Percentiles rank a stretch among this genome's conserved stretches.
These are phyloP conservation scores for Nibea coibor DNA, from an alignment of 2,113 vertebrate genomes.

Conservation along the genomic window DNA sequence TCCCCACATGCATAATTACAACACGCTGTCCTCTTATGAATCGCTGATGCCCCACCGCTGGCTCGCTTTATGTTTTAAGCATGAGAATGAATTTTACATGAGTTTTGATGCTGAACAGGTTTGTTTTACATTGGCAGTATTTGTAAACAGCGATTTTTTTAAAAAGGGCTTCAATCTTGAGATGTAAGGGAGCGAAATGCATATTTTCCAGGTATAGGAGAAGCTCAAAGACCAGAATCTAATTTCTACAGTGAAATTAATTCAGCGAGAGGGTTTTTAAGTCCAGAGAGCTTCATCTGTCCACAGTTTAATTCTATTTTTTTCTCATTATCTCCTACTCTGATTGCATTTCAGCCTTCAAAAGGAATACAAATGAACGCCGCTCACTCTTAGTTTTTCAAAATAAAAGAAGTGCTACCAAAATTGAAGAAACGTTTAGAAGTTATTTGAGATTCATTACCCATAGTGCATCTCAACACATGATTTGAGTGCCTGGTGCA, in stretches of 20 bases:
- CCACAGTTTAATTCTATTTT: constrained; percentile 16
- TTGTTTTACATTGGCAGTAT: constrained; percentile 66
- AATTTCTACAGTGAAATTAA: constrained; percentile 25
- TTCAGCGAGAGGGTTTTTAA: constrained; percentile 1
- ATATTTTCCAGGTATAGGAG: neutral
- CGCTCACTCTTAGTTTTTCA: neutral
- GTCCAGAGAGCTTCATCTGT: neutral
- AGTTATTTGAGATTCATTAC: neutral
- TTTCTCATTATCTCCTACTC: constrained; percentile 1
- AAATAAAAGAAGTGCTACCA: neutral
- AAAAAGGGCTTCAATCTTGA: constrained; percentile 13
- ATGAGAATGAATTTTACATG: constrained; percentile 78
- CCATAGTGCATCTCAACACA: neutral
- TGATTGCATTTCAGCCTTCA: constrained; percentile 7
- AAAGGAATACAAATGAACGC: neutral
- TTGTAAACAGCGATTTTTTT: constrained; percentile 58
- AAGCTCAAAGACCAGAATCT: constrained; percentile 19
- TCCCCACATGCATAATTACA: constrained; percentile 59
- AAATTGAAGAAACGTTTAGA: constrained; percentile 9
- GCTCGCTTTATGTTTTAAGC: constrained; percentile 65
- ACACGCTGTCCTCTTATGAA: constrained; percentile 49
- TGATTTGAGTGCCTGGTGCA: neutral
- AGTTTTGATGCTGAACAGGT: constrained; percentile 62
- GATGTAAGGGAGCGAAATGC: constrained; percentile 1
- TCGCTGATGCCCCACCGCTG: constrained; percentile 34